Evolutionary conservation across 2,888 invertebrate species (phyloP), one percentile per base, ranked within the genome.

Genomic region (Rhagonycha lutea): DNA sequence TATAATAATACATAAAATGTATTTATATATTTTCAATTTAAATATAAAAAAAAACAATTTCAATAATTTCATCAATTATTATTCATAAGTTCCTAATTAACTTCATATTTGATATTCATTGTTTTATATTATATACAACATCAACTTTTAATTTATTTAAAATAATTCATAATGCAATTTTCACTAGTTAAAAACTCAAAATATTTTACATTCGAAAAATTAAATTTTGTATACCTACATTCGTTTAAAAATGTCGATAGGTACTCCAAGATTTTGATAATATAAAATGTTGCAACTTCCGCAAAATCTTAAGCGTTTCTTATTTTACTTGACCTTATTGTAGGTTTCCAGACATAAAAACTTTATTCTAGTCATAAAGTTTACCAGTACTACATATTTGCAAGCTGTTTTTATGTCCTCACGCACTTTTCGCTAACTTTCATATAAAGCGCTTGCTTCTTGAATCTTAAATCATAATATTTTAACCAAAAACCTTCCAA

Each of bases 341-440:
- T 69, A 26, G 61, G 61, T 23, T 26, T 69, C 61, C 61, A 11
- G n/a, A 5, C n/a, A 61, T 72, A 72, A 72, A 65, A 68, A 67
- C 23, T 72, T 68, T 72, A 72, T 72, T 72, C 61, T 68, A 60
- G 72, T 28, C 14, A 72, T 72, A 72, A 72, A 68, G 61, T 68
- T 72, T 67, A 24, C 32, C 61, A 47, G 47, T 47, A 47, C 47
- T 47, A 47, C 47, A 4, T 47, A 47, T 47, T 47, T 47, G 47
- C 47, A 47, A 47, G 47, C 47, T 47, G 47, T 47, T 47, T 47
- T 47, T 47, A 47, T 47, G 47, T 47, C 47, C 47, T 47, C 47
- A 47, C 47, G 47, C 47, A 47, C 47, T 47, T 47, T 47, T 47
- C 47, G 47, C 47, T 47, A 7, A 47, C 47, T 47, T 47, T 47